Evolutionary conservation across 2,888 invertebrate species (phyloP).

Genomic region (Dasysyrphus tricinctus): DNA sequence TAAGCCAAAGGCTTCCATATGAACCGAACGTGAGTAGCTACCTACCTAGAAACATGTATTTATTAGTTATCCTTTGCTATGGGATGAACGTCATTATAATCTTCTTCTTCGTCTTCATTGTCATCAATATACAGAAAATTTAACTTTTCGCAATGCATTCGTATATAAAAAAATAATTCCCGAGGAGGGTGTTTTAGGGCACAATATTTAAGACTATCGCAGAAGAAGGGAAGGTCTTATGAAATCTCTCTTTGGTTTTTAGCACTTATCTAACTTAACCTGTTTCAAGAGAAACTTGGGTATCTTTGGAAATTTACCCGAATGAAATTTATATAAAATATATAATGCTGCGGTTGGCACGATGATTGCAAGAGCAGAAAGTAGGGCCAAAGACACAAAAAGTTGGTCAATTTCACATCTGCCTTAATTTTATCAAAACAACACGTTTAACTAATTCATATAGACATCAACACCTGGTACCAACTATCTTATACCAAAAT

Average conservation of each 20-base stretch:
- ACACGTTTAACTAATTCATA: no score
- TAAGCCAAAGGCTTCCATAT: constrained; percentile 27
- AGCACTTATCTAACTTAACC: constrained; percentile 71
- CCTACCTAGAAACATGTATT: constrained; percentile 29
- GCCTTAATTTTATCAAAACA: no score
- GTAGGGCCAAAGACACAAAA: not conserved
- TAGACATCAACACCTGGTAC: no score
- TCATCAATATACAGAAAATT: constrained; percentile 36
- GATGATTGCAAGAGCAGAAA: not conserved
- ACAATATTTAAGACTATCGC: not conserved
- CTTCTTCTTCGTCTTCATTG: constrained; percentile 1
- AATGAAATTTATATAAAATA: constrained; percentile 46
- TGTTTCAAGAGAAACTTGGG: constrained; percentile 48
- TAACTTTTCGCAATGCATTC: constrained; percentile 63
- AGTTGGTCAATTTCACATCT: not conserved
- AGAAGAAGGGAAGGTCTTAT: constrained; percentile 10
- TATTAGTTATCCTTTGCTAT: constrained; percentile 55
- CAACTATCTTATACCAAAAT: no score
- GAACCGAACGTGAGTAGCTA: not conserved
- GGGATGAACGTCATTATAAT: constrained; percentile 45
- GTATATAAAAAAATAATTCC: constrained; percentile 25
- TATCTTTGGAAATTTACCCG: constrained; percentile 35
- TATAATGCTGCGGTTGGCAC: constrained; percentile 43
- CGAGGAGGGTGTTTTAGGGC: not conserved
- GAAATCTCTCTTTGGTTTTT: constrained; percentile 61